Base-by-base conservation (phyloP, 2,113 vertebrate species). In the Phyllopteryx taeniolatus region DNA sequence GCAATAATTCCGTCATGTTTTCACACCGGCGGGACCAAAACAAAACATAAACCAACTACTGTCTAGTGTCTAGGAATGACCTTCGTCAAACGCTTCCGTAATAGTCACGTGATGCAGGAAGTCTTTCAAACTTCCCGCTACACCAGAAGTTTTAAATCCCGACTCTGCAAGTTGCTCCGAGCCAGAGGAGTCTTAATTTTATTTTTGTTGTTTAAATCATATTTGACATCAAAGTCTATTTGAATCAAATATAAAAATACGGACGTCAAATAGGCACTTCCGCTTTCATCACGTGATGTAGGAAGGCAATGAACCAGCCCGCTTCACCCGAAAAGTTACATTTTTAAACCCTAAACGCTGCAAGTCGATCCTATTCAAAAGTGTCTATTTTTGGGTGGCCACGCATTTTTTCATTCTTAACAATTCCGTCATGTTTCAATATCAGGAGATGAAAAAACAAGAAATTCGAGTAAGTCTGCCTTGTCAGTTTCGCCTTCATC, bases 1-100 rank as follows among this genome's bases (percentile, higher is more conserved):
- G 39, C 1, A 86, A 47, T 35, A 92, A 70, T 27, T 79, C 79
- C 0, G 88, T 51, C 93, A 93, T 94, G 43, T 74, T 86, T 80
- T 0, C 42, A 62, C 19, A 33, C 0, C 1, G 0, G 14, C 53
- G 3, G 63, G 1, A 27, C 15, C n/a, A 47, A 66, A 61, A 60
- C 27, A 20, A 10, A 12, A 43, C 9, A 27, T 0, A 31, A 2
- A n/a, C 1, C 2, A 9, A 56, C 20, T 31, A 5, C 17, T 4
- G 15, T 0, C n/a, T n/a, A 8, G 20, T 56, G 75, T 60, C 43
- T 39, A 10, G n/a, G 61, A 66, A 19, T 2, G 14, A 22, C 59
- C 13, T 61, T 8, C 6, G 20, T 39, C 60, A 44, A 64, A 66
- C 43, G 68, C 82, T 86, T 89, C 85, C 85, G 73, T 2, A 13